Evolutionary conservation across 2,113 vertebrate species (phyloP), one percentile per base, ranked within the genome.

Genomic region (Pteruthius melanotis): DNA sequence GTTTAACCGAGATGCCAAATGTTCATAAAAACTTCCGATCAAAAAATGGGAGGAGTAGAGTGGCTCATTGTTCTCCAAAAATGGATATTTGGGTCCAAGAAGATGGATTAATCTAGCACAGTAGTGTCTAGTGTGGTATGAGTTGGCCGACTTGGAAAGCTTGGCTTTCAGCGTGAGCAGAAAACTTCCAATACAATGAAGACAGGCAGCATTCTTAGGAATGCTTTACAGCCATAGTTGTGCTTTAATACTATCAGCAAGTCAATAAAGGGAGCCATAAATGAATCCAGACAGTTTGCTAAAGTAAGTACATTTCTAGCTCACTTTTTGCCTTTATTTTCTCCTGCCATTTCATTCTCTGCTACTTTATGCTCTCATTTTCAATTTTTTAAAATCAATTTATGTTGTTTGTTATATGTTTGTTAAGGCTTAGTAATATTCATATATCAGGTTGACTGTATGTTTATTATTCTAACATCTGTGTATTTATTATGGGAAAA

Each of bases 401-500:
- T 78, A 42, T 83, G 59, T 69, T 89, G 59, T 70, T 87, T 88
- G 79, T 79, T 86, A 91, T 45, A 15, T 84, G 71, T 89, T 92
- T 94, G 72, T 94, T 91, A 95, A 91, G 83, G 64, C 49, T 74
- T 80, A 40, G 82, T 65, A 86, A 91, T 75, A 82, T 86, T 91
- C 47, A 78, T 91, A 74, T 83, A 74, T 97, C 93, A 95, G 89
- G 70, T 90, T 95, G 78, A 88, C 82, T 56, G 31, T 65, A 53
- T 95, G 71, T 91, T 95, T 95, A 89, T 93, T 95, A 87, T 97
- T 93, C 78, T 92, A 95, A 95, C 87, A 92, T 97, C 75, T 97
- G 94, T 54, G 66, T 86, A 81, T 93, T 97, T 96, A 94, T 96
- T 94, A 90, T 95, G 94, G 86, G 91, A 96, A 96, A 96, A 94